Percentiles rank a stretch among this genome's conserved stretches.
phyloP scores from a whole-genome alignment of 2,797 vertebrate species.

The Argyrosomus regius region DNA sequence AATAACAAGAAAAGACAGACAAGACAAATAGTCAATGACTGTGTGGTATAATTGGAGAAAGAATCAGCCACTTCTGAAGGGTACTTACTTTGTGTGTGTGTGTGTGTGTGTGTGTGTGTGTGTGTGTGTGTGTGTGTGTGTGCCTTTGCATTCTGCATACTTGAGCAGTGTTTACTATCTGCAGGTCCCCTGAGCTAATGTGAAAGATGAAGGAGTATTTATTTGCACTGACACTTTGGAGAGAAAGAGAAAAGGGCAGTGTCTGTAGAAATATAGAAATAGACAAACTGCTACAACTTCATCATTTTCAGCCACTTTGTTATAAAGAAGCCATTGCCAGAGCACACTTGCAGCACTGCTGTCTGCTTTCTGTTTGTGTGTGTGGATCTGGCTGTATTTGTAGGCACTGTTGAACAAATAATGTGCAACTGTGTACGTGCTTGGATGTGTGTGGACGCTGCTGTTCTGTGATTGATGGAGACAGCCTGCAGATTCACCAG shows the following conservation, averaged over 20 bases:
- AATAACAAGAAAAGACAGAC: background rate
- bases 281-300: slow-evolving; percentile 56
- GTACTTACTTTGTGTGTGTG: slow-evolving; percentile 11
- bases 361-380: slow-evolving; percentile 12
- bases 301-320: slow-evolving; percentile 64
- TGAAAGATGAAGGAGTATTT: slow-evolving; percentile 63
- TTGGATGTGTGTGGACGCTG: slow-evolving; percentile 26
- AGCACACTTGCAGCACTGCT: slow-evolving; percentile 47
- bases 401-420: slow-evolving; percentile 49
- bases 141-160: slow-evolving; percentile 32
- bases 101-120: background rate
- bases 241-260: slow-evolving; percentile 42
- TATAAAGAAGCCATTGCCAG: slow-evolving; percentile 41
- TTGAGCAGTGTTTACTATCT: slow-evolving; percentile 56
- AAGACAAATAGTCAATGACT: slow-evolving; percentile 22
- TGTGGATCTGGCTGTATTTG: slow-evolving; percentile 29
- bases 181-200: slow-evolving; percentile 54
- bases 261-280: slow-evolving; percentile 58
- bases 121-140: slow-evolving; percentile 1
- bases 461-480: slow-evolving; percentile 69
- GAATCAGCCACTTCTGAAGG: slow-evolving; percentile 28
- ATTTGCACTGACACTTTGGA: slow-evolving; percentile 64
- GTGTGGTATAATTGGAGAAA: slow-evolving; percentile 18
- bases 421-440: slow-evolving; percentile 21
- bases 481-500: slow-evolving; percentile 76